A percentile compares a stretch with the other conserved stretches of the same genome.
Evolutionary conservation across 2,888 invertebrate genomes (phyloP).

Genomic region (Andrena chrysosceles): DNA sequence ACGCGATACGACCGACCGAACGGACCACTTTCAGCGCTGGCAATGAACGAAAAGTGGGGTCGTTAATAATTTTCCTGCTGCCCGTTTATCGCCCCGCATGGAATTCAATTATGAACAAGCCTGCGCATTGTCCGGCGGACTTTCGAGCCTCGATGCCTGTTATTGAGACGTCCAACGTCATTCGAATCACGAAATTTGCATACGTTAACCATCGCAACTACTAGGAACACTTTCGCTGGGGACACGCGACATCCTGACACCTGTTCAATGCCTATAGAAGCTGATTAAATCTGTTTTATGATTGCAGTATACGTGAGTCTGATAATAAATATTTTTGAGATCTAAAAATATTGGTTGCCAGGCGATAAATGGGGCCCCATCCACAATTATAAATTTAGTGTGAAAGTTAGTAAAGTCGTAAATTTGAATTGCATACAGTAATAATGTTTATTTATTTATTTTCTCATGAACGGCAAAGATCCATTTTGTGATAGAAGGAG

Average conservation of each 20-base stretch:
- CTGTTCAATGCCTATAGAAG: neutral
- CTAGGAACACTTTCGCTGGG: conserved; percentile 25
- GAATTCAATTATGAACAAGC: conserved; percentile 22
- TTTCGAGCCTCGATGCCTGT: neutral
- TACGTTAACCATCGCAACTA: conserved; percentile 14
- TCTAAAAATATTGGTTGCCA: too few species aligned
- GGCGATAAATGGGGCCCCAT: too few species aligned
- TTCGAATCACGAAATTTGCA: conserved; percentile 32
- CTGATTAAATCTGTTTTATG: neutral
- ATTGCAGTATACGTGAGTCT: neutral
- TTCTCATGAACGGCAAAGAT: too few species aligned
- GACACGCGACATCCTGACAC: conserved; percentile 9
- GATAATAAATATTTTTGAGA: neutral
- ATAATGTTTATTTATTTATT: too few species aligned
- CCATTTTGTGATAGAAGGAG: neutral
- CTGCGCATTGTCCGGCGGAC: conserved; percentile 10
- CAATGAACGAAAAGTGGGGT: conserved; percentile 41
- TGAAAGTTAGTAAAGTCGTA: too few species aligned
- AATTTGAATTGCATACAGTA: too few species aligned
- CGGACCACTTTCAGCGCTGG: conserved; percentile 5
- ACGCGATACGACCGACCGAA: neutral
- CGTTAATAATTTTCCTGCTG: conserved; percentile 31
- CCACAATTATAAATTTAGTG: too few species aligned
- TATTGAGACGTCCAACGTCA: conserved; percentile 39
- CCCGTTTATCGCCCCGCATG: neutral